A percentile compares a stretch with the other conserved stretches of the same genome.
phyloP scores from a whole-genome alignment of 2,888 invertebrate species.

The Allolobophora icterica region DNA sequence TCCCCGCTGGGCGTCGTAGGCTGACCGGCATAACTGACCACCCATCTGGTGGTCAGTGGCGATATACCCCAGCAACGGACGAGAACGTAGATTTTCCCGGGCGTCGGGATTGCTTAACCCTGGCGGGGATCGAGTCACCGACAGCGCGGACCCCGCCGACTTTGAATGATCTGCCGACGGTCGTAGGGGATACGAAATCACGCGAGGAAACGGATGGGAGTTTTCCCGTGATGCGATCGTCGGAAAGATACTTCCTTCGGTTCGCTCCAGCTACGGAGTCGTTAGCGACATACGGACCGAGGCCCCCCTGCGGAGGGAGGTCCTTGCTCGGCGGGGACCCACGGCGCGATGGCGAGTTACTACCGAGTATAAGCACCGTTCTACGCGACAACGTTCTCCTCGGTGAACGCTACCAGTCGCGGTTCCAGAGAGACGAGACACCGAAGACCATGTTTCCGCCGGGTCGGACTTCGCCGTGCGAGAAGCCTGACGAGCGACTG shows the following conservation, averaged over 20 bases:
- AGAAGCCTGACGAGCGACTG: conserved; percentile 68
- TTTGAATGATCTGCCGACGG: neutral
- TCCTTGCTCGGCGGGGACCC: neutral
- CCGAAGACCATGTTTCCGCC: neutral
- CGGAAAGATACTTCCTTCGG: neutral
- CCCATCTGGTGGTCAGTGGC: neutral
- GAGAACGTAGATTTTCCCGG: neutral
- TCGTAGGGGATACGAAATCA: neutral
- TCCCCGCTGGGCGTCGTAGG: neutral
- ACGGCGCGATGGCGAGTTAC: neutral
- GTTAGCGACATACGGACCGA: neutral
- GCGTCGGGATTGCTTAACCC: neutral
- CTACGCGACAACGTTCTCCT: neutral
- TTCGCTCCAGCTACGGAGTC: neutral
- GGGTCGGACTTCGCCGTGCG: neutral
- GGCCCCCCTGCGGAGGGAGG: neutral
- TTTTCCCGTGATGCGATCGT: neutral
- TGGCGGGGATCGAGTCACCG: neutral
- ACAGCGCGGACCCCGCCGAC: neutral
- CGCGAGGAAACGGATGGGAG: neutral
- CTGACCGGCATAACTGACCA: neutral
- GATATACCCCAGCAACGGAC: neutral
- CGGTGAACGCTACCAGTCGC: neutral
- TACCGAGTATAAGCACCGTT: neutral
- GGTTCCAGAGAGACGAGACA: neutral